Percentiles rank a stretch among this genome's conserved stretches.
Evolutionary conservation across 2,113 vertebrate species (phyloP).

Genomic region (Lampris incognitus): DNA sequence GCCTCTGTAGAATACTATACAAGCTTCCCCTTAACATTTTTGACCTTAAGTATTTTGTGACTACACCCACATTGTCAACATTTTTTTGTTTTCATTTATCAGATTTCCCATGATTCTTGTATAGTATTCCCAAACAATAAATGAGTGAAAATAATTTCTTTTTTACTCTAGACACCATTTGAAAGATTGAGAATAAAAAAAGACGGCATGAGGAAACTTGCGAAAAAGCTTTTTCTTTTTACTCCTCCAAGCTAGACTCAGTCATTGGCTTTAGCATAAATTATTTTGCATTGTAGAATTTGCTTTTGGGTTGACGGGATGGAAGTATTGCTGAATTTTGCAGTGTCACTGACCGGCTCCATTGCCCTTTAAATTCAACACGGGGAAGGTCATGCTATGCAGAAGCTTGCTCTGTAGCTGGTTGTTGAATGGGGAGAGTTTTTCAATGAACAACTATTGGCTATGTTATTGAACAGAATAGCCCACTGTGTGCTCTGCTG

Average conservation of each 20-base stretch:
- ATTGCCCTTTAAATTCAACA: slow-evolving; percentile 60
- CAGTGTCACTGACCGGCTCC: slow-evolving; percentile 77
- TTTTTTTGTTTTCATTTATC: too few species aligned
- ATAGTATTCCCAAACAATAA: too few species aligned
- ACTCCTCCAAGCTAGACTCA: not conserved
- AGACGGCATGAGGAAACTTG: too few species aligned
- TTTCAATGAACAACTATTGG: not conserved
- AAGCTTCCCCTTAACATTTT: too few species aligned
- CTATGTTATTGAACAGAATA: not conserved
- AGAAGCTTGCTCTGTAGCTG: not conserved
- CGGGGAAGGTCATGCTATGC: slow-evolving; percentile 19
- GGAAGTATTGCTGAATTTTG: slow-evolving; percentile 52
- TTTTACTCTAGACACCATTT: not conserved
- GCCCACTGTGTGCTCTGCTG: not conserved
- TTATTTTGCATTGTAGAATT: not conserved
- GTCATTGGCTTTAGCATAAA: not conserved
- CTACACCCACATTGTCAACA: too few species aligned
- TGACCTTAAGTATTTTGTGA: too few species aligned
- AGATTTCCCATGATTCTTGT: too few species aligned
- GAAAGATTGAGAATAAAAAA: too few species aligned
- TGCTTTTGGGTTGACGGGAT: slow-evolving; percentile 21
- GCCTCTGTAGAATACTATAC: too few species aligned
- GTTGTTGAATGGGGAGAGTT: not conserved
- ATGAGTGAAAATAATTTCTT: too few species aligned
- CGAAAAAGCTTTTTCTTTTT: too few species aligned